Evolutionary conservation across 2,113 vertebrate genomes (phyloP), one percentile per base, ranked within the genome.

Genomic region (Dipodomys stephensi): DNA sequence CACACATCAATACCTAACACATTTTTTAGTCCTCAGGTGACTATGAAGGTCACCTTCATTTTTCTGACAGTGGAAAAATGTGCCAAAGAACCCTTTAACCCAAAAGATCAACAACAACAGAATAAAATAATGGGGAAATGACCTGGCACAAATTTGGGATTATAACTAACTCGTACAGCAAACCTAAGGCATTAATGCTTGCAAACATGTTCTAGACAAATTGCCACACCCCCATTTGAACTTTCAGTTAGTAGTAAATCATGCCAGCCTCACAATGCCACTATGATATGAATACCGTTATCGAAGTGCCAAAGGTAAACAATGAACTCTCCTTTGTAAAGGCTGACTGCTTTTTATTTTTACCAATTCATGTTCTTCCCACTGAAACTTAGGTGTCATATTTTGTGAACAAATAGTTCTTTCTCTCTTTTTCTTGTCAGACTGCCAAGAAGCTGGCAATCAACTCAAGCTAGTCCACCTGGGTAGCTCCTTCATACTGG

Each of bases 381-480:
- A 0, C 4, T 83, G 53, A 44, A 53, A 4, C 28, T 49, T 46
- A 32, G 20, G 8, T 76, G 65, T 79, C 80, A 74, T 22, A 62
- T 82, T 78, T 25, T 76, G 28, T 83, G 71, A 92, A 74, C 60
- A 80, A 88, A 86, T 18, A 0, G 30, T n/a, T 85, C 20, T 27
- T 74, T 86, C 9, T 57, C 11, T 92, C 39, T 87, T 49, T 83
- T 44, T 91, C 13, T 74, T 81, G n/a, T 82, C 39, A 79, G n/a
- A 20, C 22, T 60, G 35, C 76, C 74, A 86, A 76, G 30, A 86
- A 83, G 9, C 49, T 88, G 86, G 7, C 82, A 81, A 32, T 72
- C 30, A 90, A 35, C 6, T 7, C 19, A 68, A 35, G 3, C 10
- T 72, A 20, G 28, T 28, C 35, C 27, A 53, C 5, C 7, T 2